Conservation (phyloP, 2,888 invertebrate species). For the Ormia ochracea region DNA sequence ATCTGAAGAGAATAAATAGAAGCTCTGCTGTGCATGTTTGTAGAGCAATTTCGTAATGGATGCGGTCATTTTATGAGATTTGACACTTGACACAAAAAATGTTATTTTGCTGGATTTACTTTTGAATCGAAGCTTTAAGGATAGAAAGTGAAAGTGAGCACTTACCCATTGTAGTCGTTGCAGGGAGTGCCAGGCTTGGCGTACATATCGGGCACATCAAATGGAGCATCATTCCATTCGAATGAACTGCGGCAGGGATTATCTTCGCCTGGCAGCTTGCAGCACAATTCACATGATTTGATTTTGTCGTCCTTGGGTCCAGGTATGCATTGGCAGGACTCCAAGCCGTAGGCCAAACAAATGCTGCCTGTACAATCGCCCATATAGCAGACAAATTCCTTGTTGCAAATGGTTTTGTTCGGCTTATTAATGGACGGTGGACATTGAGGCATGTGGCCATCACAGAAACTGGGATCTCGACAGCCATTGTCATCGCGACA, state of each 20-base stretch:
- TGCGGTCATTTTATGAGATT: slow-evolving; percentile 54
- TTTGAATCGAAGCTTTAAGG: neutral
- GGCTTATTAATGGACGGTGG: slow-evolving; percentile 94
- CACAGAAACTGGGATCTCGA: slow-evolving; percentile 93
- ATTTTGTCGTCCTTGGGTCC: slow-evolving; percentile 87
- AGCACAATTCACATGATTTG: slow-evolving; percentile 95
- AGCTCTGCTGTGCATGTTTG: slow-evolving; percentile 35
- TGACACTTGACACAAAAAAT: slow-evolving; percentile 51
- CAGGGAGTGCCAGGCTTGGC: slow-evolving; percentile 96
- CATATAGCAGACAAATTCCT: slow-evolving; percentile 97
- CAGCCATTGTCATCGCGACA: slow-evolving; percentile 97
- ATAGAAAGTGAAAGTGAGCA: slow-evolving; percentile 22
- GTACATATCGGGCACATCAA: slow-evolving; percentile 94
- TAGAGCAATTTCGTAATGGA: slow-evolving; percentile 55
- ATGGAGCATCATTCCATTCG: slow-evolving; percentile 92
- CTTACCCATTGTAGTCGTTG: slow-evolving; percentile 91
- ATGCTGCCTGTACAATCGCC: slow-evolving; percentile 98
- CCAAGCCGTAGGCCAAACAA: slow-evolving; percentile 95
- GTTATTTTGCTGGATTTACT: neutral
- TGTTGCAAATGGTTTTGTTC: slow-evolving; percentile 96
- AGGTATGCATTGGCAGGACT: slow-evolving; percentile 95
- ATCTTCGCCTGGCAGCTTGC: slow-evolving; percentile 89
- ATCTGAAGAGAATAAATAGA: neutral
- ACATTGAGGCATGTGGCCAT: slow-evolving; percentile 91
- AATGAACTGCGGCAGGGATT: slow-evolving; percentile 91